Conservation (phyloP, 2,888 invertebrate genomes). For the Sphaeridia pumilis region DNA sequence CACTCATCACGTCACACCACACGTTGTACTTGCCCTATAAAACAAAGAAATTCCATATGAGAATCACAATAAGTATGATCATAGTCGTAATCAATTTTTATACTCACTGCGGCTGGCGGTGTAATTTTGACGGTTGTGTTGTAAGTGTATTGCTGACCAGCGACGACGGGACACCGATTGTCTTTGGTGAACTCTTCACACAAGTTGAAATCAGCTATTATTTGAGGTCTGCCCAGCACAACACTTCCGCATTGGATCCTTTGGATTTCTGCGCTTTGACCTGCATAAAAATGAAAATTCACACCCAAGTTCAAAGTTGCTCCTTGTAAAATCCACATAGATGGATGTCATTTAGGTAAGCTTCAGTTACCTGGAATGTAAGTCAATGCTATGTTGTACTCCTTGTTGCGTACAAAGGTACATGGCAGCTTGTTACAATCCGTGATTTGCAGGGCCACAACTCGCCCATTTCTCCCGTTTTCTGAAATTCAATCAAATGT, state of each 20-base stretch:
- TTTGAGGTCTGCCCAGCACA: background rate
- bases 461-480: no score
- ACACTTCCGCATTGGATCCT: conserved; percentile 6
- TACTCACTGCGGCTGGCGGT: background rate
- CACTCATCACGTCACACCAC: conserved; percentile 5
- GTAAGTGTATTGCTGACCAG: conserved; percentile 4
- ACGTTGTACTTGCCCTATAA: conserved; percentile 3
- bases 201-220: background rate
- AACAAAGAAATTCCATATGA: no score
- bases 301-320: background rate
- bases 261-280: background rate
- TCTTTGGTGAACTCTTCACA: background rate
- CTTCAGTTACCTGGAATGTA: conserved; percentile 4
- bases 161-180: background rate
- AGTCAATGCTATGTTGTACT: background rate
- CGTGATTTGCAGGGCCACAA: background rate
- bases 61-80: no score
- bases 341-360: no score
- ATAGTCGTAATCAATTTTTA: no score
- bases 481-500: no score
- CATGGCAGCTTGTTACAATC: background rate
- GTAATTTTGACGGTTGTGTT: conserved; percentile 1
- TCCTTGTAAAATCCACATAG: no score
- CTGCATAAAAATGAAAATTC: background rate
- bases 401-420: conserved; percentile 1